Evolutionary conservation across 2,888 invertebrate genomes (phyloP).

Genomic region (Metallyticus violacea): DNA sequence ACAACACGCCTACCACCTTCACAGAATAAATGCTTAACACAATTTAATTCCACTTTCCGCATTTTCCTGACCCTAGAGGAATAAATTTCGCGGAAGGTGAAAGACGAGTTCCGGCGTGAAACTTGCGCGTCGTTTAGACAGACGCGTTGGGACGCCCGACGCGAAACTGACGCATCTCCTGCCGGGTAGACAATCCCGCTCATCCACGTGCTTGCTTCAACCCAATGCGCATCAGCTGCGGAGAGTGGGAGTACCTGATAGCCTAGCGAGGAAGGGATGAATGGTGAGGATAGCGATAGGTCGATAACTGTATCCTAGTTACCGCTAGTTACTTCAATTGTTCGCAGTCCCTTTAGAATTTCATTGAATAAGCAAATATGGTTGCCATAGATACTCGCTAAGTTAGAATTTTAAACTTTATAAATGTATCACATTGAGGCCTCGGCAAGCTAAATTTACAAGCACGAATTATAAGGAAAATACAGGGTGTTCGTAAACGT

Average conservation of each 20-base stretch:
- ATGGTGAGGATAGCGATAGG: too few relatives aligned
- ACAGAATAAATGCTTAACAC: too few relatives aligned
- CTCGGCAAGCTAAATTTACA: too few relatives aligned
- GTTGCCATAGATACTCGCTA: too few relatives aligned
- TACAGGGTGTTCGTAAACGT: too few relatives aligned
- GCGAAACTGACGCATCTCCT: conserved; percentile 6
- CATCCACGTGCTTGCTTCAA: not conserved
- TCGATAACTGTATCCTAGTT: not conserved
- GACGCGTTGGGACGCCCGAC: not conserved
- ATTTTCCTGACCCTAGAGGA: too few relatives aligned
- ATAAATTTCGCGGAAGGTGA: not conserved
- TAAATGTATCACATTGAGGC: too few relatives aligned
- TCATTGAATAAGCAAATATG: too few relatives aligned
- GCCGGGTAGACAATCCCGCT: not conserved
- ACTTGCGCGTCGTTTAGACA: not conserved
- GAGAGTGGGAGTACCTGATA: not conserved
- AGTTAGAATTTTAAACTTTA: too few relatives aligned
- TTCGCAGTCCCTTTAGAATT: not conserved
- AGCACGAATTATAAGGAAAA: too few relatives aligned
- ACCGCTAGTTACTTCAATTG: not conserved
- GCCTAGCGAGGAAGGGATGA: not conserved
- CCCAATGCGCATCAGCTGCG: not conserved
- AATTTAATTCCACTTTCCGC: too few relatives aligned
- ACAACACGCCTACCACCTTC: too few relatives aligned
- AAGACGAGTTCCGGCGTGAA: not conserved